Base-by-base conservation (phyloP, 1,140 invertebrate species). In the Tetramorium parvispinum region DNA sequence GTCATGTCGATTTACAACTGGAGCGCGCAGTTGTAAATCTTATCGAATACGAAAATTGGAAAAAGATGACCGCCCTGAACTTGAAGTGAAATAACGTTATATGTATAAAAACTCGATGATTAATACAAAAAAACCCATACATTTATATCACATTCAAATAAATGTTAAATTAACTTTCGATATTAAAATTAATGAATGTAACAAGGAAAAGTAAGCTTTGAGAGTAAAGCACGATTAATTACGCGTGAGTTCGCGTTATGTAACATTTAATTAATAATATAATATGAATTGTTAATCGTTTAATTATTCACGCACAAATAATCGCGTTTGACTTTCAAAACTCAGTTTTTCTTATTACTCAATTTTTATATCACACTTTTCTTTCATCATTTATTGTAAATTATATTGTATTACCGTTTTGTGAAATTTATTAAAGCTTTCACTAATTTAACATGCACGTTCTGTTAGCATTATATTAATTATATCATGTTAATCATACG, bases 1-100 rank as follows among this genome's bases (percentile, higher is more conserved):
- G 79, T 83, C 68, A 55, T 27, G 57, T 73, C 43, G 46, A 75
- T 83, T 59, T 59, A 75, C 40, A 71, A 71, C 24, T 18, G 65
- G 27, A 24, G 63, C 66, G 66, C 21, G 18, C 49, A 32, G 27
- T 32, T 73, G 79, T 49, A 46, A 40, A 21, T 82, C 40, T 82
- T 37, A 53, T 21, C 21, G 11, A 68, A 24, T 24, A 70, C 6
- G 2, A 43, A 8, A 27, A 18, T 21, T 10, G 37, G 18, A 46
- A 59, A 18, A 53, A 32, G 6, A 49, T 11, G 46, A 51, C 5
- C 27, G 57, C 46, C n/a, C 27, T 37, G 16, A 21, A 27, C 24
- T 81, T 43, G 21, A 57, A 70, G 37, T n/a, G 5, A 46, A 43
- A 76, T 24, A 32, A 32, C 57, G 27, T n/a, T n/a, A n/a, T 32